A percentile compares a stretch with the other conserved stretches of the same genome.
phyloP scores from a whole-genome alignment of 2,113 vertebrate species.

The Apus apus region DNA sequence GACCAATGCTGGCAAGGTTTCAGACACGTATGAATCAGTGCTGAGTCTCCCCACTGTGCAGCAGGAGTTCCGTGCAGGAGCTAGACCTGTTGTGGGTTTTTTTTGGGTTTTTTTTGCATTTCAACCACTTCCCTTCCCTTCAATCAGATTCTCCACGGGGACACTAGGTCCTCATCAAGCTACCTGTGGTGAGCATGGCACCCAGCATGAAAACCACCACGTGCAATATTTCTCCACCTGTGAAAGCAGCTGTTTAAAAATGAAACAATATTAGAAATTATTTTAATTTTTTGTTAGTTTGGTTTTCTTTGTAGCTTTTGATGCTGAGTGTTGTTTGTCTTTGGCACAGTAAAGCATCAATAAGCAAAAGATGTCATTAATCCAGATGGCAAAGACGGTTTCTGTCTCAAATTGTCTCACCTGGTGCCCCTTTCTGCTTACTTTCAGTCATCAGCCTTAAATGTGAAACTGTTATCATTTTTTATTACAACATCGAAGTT shows the following conservation, averaged over 20 bases:
- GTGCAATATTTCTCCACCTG: not conserved
- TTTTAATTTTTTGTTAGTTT: not conserved
- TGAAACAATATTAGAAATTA: not conserved
- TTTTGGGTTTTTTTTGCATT: not conserved
- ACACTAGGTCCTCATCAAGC: not conserved
- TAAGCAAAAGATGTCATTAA: not conserved
- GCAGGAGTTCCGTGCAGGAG: not conserved
- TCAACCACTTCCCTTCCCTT: constrained; percentile 7
- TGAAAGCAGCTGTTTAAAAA: not conserved
- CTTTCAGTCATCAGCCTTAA: not conserved
- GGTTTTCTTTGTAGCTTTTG: not conserved
- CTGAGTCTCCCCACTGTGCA: not conserved
- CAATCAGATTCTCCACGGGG: not conserved
- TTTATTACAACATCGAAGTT: not conserved
- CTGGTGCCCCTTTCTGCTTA: not conserved
- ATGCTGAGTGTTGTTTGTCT: not conserved
- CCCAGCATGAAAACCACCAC: not conserved
- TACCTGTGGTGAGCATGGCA: not conserved
- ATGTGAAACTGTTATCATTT: not conserved
- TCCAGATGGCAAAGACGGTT: not conserved
- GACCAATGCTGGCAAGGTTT: not conserved
- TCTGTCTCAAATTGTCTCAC: not conserved
- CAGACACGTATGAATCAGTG: constrained; percentile 27
- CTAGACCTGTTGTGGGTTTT: constrained; percentile 17
- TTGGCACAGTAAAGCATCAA: not conserved